Evolutionary conservation across 2,797 vertebrate genomes (phyloP).

Genomic region (Sebastes reedi): DNA sequence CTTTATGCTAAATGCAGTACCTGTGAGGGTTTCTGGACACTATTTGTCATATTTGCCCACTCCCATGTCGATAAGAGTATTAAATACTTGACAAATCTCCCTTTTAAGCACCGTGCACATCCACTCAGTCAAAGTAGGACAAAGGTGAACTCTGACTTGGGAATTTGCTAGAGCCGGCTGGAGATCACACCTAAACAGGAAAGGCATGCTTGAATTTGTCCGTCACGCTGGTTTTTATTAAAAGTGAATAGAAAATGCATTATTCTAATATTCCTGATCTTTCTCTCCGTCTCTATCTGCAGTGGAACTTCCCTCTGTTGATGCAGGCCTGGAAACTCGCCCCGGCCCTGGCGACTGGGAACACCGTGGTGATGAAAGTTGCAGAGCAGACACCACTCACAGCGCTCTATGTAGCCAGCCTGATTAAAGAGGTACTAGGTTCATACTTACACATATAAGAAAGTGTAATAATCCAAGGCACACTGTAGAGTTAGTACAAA

Average conservation of each 20-base stretch:
- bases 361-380: slow-evolving; percentile 96
- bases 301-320: slow-evolving; percentile 98
- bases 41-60: too few species aligned
- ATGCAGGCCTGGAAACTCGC: slow-evolving; percentile 97
- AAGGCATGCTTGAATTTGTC: background rate
- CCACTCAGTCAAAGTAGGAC: too few species aligned
- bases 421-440: slow-evolving; percentile 90
- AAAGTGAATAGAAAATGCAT: background rate
- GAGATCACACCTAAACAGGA: background rate
- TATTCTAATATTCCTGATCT: background rate
- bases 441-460: too few species aligned
- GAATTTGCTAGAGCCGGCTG: too few species aligned
- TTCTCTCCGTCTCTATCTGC: slow-evolving; percentile 1
- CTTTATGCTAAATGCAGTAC: too few species aligned
- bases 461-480: too few species aligned
- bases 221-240: background rate
- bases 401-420: slow-evolving; percentile 90
- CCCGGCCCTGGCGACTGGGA: slow-evolving; percentile 94
- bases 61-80: too few species aligned
- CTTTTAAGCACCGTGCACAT: too few species aligned
- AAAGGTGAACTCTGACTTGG: too few species aligned
- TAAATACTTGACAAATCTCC: too few species aligned
- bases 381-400: slow-evolving; percentile 96
- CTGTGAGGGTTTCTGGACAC: too few species aligned
- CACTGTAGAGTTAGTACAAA: too few species aligned